Evolutionary conservation across 2,797 vertebrate genomes (phyloP).

Genomic region (Characodon lateralis): DNA sequence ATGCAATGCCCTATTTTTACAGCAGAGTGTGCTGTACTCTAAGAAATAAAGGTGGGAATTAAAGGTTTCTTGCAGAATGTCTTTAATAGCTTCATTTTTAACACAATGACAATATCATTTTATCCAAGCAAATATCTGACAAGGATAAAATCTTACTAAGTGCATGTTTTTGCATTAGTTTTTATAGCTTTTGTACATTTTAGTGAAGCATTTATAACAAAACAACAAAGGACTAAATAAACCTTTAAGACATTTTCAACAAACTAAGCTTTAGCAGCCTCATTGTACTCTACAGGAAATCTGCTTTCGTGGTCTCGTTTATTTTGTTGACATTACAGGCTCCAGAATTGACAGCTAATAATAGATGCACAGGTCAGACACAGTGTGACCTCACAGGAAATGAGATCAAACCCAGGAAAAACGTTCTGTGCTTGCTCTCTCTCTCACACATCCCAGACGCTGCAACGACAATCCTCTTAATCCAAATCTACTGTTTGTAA

Average conservation of each 20-base stretch:
- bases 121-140: neutral
- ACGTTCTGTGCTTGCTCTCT: neutral
- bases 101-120: neutral
- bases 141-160: neutral
- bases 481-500: slow-evolving; percentile 24
- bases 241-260: neutral
- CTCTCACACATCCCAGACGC: slow-evolving; percentile 27
- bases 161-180: neutral
- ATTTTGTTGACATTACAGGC: neutral
- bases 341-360: slow-evolving; percentile 5
- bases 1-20: neutral
- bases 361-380: slow-evolving; percentile 14
- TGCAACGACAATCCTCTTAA: slow-evolving; percentile 42
- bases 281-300: too few species aligned
- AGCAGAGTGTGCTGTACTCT: slow-evolving; percentile 21
- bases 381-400: slow-evolving; percentile 51
- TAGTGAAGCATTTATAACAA: neutral
- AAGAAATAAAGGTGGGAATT: neutral
- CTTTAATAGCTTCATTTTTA: neutral
- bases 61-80: neutral
- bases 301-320: neutral
- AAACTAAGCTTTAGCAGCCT: neutral
- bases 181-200: neutral
- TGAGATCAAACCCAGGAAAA: slow-evolving; percentile 34
- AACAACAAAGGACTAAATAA: neutral